Evolutionary conservation across 2,888 invertebrate species (phyloP), one percentile per base, ranked within the genome.

Genomic region (Tetragonisca angustula): DNA sequence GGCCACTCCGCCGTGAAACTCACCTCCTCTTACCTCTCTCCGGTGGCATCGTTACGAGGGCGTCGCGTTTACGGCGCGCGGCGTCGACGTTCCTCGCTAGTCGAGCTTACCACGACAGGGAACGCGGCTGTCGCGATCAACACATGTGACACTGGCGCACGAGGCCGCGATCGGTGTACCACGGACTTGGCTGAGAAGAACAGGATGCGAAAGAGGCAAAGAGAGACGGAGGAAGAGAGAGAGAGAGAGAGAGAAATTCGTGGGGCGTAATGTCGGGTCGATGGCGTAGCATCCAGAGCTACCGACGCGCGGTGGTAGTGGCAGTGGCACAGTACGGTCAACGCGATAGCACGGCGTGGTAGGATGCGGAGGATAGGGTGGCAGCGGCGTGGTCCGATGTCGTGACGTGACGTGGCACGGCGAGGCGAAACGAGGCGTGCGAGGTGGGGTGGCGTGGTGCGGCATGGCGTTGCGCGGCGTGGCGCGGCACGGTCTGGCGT

Each of bases 21-120:
- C 62, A 79, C 76, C 76, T 80, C 83, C 79, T 79, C 89, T 89
- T 90, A 89, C 88, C 91, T 93, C 91, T 93, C 92, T 91, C 93
- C 90, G 93, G 92, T 92, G 91, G 92, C 93, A 91, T 93, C 93
- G 92, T 93, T 93, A 92, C 92, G 93, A 92, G 92, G 93, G 92
- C 93, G 93, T 92, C 92, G 92, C 93, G 91, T 92, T 93, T 93
- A 92, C 91, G 92, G 91, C 93, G 91, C 92, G 92, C 91, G 92
- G 91, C 93, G 91, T 92, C 92, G 92, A 92, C 91, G 92, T 90
- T 89, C 88, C 76, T 88, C 88, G 90, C 90, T 89, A 89, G 88
- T 81, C 88, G 85, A 88, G 83, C 85, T 86, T 84, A 84, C 84
- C 83, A 79, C 79, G 76, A 81, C 80, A 74, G 81, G 32, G 32